Evolutionary conservation across 2,888 invertebrate genomes (phyloP).

Genomic region (Iselma pallidipennis): DNA sequence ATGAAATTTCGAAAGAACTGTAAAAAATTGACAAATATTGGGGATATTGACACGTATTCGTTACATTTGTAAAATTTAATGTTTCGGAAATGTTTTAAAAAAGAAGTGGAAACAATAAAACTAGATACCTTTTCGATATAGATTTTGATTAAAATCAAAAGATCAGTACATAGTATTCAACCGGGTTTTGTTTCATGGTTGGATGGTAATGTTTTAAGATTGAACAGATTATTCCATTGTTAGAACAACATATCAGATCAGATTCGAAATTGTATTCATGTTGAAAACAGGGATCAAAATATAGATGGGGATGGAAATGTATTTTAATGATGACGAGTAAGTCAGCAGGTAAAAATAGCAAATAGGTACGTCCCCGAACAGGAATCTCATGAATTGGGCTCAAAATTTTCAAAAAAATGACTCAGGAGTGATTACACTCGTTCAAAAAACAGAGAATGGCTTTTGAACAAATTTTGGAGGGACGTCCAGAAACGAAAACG

Average conservation of each 20-base stretch:
- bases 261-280: constrained; percentile 17
- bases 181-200: constrained; percentile 17
- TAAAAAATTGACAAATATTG: constrained; percentile 26
- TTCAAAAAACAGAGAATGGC: neutral
- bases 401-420: neutral
- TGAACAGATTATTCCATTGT: constrained; percentile 30
- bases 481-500: constrained; percentile 2
- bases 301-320: neutral
- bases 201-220: constrained; percentile 31
- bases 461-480: constrained; percentile 16
- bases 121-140: too few relatives aligned
- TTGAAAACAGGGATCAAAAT: constrained; percentile 10
- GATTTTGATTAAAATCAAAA: too few relatives aligned
- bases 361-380: too few relatives aligned
- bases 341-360: neutral
- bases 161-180: neutral
- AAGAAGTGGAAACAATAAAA: neutral
- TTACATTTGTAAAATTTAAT: constrained; percentile 40
- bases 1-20: constrained; percentile 28
- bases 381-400: neutral
- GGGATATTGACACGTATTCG: constrained; percentile 27
- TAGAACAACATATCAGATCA: constrained; percentile 22
- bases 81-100: constrained; percentile 37
- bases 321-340: neutral
- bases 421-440: neutral